Conservation (phyloP, 2,888 invertebrate species). For the Clivina fossor region DNA sequence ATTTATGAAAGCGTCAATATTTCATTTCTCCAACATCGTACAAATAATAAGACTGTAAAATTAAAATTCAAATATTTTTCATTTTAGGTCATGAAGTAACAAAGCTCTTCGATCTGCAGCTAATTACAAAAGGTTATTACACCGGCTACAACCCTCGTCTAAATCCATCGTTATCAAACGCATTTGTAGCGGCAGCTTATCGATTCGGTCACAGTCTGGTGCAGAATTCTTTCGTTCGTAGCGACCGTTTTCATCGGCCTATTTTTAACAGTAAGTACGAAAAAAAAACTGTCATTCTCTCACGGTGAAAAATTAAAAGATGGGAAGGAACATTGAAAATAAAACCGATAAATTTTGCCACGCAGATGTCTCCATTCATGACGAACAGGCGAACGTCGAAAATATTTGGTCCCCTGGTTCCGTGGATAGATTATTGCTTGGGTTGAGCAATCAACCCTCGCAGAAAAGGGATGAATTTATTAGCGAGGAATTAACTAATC, state of each 20-base stretch:
- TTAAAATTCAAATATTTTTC: no score
- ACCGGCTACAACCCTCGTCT: conserved; percentile 67
- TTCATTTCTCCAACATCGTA: neutral
- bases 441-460: conserved; percentile 74
- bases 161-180: conserved; percentile 75
- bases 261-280: conserved; percentile 68
- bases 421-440: conserved; percentile 75
- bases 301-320: no score
- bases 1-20: neutral
- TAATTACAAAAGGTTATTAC: conserved; percentile 69
- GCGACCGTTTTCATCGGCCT: conserved; percentile 68
- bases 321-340: no score
- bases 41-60: conserved; percentile 9
- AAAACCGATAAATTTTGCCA: no score
- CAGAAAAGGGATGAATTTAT: conserved; percentile 82
- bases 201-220: conserved; percentile 86
- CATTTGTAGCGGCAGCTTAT: conserved; percentile 81
- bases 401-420: conserved; percentile 76
- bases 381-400: conserved; percentile 72
- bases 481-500: conserved; percentile 77
- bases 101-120: conserved; percentile 72
- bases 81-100: conserved; percentile 69
- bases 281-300: no score
- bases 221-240: conserved; percentile 74
- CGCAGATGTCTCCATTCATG: conserved; percentile 80